These are phyloP conservation scores for Mormoops blainvillei DNA, from an alignment of 2,113 vertebrate species.

Conservation along the genomic window DNA sequence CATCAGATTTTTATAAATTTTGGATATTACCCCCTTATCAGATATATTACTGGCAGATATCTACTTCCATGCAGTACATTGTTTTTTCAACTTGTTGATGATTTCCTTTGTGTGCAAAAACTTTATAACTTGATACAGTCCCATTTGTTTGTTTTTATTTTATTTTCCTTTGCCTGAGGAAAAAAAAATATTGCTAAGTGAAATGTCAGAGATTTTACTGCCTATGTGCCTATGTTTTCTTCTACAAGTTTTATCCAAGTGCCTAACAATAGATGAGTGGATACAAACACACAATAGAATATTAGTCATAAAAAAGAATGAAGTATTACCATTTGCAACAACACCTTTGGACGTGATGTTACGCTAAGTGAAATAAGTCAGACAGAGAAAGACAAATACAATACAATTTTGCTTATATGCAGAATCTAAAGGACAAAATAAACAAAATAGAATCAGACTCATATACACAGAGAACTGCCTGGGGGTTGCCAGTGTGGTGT, in stretches of 20 bases:
- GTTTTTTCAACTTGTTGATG: background rate
- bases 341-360: background rate
- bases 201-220: background rate
- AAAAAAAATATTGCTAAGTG: background rate
- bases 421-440: background rate
- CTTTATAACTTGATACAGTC: background rate
- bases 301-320: background rate
- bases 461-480: background rate
- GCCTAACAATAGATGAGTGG: background rate
- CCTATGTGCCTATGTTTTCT: background rate
- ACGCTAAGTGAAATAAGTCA: background rate
- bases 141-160: background rate
- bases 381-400: background rate
- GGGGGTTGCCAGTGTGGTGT: too few species aligned
- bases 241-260: background rate
- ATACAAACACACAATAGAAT: background rate
- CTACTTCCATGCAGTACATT: background rate
- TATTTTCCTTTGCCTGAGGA: background rate
- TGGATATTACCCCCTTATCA: background rate
- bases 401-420: background rate
- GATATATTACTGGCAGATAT: background rate
- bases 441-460: background rate
- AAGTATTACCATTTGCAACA: background rate
- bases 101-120: background rate
- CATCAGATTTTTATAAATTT: background rate